Evolutionary conservation across 2,113 vertebrate species (phyloP), one percentile per base, ranked within the genome.

Genomic region (Hyaena hyaena): DNA sequence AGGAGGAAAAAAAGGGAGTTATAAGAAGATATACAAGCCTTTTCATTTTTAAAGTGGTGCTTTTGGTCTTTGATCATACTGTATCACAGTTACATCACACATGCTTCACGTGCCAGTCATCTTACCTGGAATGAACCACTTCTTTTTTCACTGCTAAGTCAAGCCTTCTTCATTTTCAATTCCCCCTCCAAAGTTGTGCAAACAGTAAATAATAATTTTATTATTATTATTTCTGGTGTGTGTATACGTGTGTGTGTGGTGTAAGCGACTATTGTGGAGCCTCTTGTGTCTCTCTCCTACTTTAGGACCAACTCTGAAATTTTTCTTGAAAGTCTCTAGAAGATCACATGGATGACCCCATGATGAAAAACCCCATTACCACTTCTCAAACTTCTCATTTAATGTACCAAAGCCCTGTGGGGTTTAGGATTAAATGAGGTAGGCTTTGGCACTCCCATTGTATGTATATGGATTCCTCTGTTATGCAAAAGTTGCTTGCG

Each of bases 121-220:
- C 6, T 48, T 48, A 66, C 83, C 23, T 63, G 39, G 10, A 77
- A 55, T 79, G 33, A 87, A 66, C 2, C 15, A 5, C 7, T 71
- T 71, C 16, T 74, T 33, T 86, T 90, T 39, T 63, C 11, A 80
- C 28, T 63, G 39, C n/a, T 11, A 50, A 87, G 8, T 73, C 24
- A 93, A 82, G 21, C 10, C 50, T 90, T 93, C 43, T 94, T 82
- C 26, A n/a, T 10, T 81, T 83, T 86, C 24, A 95, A 69, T 86
- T 17, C 12, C 19, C 88, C n/a, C 31, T 23, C 23, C 26, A 53
- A 66, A 83, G 33, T 69, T 76, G 74, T 48, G 5, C 28, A 63
- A 84, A 50, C 31, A 82, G 6, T 63, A 71, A 61, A 39, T 63
- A 85, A 33, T n/a, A 76, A 74, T 74, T 23, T 39, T 1, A 21